phyloP scores from a whole-genome alignment of 2,113 vertebrate genomes.

The Aptenodytes patagonicus region DNA sequence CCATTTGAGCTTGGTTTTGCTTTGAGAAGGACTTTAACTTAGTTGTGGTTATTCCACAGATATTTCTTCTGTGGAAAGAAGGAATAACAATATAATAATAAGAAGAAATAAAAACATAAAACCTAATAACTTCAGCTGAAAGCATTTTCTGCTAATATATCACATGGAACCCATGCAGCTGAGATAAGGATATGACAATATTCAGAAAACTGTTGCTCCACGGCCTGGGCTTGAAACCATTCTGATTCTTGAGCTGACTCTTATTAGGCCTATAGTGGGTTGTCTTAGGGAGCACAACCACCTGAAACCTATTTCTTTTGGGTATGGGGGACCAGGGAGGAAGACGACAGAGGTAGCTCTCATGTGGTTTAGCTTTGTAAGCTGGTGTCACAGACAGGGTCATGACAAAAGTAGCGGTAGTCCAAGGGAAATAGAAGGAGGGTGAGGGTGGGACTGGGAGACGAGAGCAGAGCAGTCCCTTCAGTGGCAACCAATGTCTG shows the following conservation, averaged over 20 bases:
- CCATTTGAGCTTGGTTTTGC: not conserved
- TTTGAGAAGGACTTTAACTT: not conserved
- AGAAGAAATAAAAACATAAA: not conserved
- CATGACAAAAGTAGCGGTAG: rapidly evolving
- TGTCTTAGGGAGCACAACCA: not conserved
- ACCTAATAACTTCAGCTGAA: not conserved
- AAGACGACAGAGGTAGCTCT: not conserved
- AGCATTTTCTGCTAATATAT: not conserved
- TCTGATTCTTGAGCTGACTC: not conserved
- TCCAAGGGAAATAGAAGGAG: not conserved
- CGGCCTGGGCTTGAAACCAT: not conserved
- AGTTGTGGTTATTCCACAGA: not conserved
- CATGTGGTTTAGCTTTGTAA: not conserved
- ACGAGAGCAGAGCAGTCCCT: not conserved
- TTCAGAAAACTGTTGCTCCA: not conserved
- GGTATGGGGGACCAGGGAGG: not conserved
- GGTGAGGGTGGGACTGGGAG: not conserved
- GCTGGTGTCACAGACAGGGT: not conserved
- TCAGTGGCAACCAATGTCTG: not conserved
- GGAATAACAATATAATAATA: not conserved
- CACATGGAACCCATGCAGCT: not conserved
- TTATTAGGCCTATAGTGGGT: not conserved
- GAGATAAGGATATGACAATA: not conserved
- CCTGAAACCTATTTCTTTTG: not conserved
- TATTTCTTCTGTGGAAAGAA: not conserved